These are phyloP conservation scores for Xenentodon cancila DNA, from an alignment of 2,797 vertebrate species.

Conservation along the genomic window DNA sequence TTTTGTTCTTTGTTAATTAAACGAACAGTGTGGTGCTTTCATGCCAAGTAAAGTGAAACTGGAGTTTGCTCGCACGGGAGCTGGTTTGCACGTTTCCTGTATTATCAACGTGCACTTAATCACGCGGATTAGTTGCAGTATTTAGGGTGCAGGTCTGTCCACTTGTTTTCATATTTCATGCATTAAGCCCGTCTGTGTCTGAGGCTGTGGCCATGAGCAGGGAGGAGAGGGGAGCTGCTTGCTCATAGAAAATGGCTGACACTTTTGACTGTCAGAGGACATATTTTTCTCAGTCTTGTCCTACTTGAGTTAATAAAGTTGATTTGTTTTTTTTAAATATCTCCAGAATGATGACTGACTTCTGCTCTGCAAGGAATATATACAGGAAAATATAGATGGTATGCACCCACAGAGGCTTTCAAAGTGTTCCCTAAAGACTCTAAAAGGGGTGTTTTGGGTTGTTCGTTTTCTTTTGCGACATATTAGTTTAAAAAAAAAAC, in stretches of 20 bases:
- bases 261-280: constrained; percentile 75
- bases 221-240: constrained; percentile 66
- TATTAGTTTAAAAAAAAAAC: no score
- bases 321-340: not conserved
- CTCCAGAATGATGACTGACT: not conserved
- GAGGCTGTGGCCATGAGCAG: constrained; percentile 66
- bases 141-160: constrained; percentile 50
- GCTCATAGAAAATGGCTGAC: constrained; percentile 81
- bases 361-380: not conserved
- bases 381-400: no score
- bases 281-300: constrained; percentile 39
- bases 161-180: constrained; percentile 57
- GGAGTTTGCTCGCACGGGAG: constrained; percentile 60
- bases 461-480: no score
- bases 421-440: constrained; percentile 18
- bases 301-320: not conserved
- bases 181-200: constrained; percentile 49
- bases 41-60: constrained; percentile 65
- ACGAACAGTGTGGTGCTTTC: constrained; percentile 48
- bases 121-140: constrained; percentile 41
- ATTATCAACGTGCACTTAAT: constrained; percentile 54
- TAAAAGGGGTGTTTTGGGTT: not conserved
- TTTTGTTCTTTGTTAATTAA: constrained; percentile 51
- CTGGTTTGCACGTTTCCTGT: constrained; percentile 69
- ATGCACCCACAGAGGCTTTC: not conserved